A percentile compares a stretch with the other conserved stretches of the same genome.
phyloP scores from a whole-genome alignment of 2,888 invertebrate species.

The Lasioglossum vierecki region DNA sequence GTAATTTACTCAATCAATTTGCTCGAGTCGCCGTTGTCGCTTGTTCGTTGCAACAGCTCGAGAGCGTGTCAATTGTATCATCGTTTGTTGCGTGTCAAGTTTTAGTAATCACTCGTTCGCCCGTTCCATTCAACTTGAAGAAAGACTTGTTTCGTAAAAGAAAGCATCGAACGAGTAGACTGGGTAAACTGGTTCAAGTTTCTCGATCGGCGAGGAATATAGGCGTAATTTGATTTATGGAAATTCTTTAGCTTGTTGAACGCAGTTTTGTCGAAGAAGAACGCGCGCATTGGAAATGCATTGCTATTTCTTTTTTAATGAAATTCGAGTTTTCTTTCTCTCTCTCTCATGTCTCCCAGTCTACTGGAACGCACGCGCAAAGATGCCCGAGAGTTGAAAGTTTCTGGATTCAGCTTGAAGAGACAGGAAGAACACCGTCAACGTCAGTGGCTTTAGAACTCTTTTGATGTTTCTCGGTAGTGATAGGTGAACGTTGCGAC shows the following conservation, averaged over 20 bases:
- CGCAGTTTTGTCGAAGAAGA: not conserved
- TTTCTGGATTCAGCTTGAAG: constrained; percentile 38
- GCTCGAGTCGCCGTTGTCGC: constrained; percentile 39
- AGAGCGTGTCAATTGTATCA: constrained; percentile 11
- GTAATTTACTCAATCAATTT: not conserved
- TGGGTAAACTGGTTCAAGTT: not conserved
- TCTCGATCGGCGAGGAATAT: not conserved
- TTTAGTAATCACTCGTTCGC: constrained; percentile 5
- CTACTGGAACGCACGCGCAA: not conserved
- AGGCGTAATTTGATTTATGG: not conserved
- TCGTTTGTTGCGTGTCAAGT: constrained; percentile 14
- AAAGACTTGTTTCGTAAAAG: constrained; percentile 38
- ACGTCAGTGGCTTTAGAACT: constrained; percentile 42
- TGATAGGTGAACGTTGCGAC: constrained; percentile 32
- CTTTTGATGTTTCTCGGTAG: constrained; percentile 36
- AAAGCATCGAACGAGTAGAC: not conserved
- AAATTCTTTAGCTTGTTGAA: not conserved
- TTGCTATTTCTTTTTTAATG: not conserved
- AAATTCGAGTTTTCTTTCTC: not conserved
- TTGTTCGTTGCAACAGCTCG: constrained; percentile 24
- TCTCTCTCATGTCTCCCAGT: not conserved
- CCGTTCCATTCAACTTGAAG: constrained; percentile 68
- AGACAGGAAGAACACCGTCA: constrained; percentile 52
- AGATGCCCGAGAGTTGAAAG: not conserved
- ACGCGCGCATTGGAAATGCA: not conserved